phyloP scores from a whole-genome alignment of 2,797 vertebrate genomes.

The Heteromormyrus szaboi region DNA sequence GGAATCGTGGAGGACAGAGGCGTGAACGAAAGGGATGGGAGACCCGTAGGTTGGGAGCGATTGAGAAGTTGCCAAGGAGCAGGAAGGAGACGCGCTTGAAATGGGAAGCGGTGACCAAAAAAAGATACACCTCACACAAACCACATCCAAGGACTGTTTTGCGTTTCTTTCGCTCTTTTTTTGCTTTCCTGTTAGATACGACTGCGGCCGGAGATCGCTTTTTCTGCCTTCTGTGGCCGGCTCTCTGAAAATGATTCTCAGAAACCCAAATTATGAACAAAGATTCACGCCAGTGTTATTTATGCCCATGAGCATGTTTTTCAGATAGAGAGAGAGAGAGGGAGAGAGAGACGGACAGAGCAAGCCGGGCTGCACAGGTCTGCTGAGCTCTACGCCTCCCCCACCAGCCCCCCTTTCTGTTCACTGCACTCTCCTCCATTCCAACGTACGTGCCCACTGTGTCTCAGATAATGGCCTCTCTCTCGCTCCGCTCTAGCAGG shows the following conservation, averaged over 20 bases:
- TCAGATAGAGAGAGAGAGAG: background rate
- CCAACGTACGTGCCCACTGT: conserved; percentile 73
- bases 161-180: conserved; percentile 27
- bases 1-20: background rate
- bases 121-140: conserved; percentile 27
- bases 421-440: conserved; percentile 70
- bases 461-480: conserved; percentile 78
- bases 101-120: conserved; percentile 11
- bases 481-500: conserved; percentile 60
- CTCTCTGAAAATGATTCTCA: conserved; percentile 30
- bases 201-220: conserved; percentile 30
- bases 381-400: conserved; percentile 40
- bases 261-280: conserved; percentile 27
- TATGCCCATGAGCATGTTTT: conserved; percentile 7
- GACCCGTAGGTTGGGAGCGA: background rate
- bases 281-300: background rate
- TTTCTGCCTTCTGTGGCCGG: conserved; percentile 27
- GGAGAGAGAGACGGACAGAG: conserved; percentile 12
- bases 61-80: background rate
- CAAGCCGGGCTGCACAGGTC: background rate
- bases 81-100: background rate
- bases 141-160: conserved; percentile 25
- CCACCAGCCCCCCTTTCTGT: conserved; percentile 40
- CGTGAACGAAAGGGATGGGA: background rate
- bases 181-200: conserved; percentile 31